These are phyloP conservation scores for Spicauda simplicius DNA, from an alignment of 2,888 invertebrate genomes.

Conservation along the genomic window DNA sequence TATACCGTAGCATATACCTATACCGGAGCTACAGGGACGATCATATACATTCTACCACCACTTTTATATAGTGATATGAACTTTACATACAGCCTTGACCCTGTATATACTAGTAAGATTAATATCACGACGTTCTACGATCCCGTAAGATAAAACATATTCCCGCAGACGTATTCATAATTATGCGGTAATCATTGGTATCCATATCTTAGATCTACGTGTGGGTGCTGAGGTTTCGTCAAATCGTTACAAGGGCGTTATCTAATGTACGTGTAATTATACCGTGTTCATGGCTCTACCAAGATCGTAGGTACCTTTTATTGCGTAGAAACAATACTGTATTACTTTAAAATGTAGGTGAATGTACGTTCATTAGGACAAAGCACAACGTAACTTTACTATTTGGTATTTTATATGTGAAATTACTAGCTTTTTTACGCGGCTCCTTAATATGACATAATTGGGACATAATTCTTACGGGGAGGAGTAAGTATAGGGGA, in stretches of 20 bases:
- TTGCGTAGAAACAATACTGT: constrained; percentile 1
- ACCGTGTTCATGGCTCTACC: constrained; percentile 9
- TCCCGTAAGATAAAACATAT: background rate
- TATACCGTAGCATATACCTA: no score
- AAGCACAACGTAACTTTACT: no score
- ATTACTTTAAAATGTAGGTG: background rate
- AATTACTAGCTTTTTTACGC: no score
- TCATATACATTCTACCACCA: no score
- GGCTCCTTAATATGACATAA: no score
- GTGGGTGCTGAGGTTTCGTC: constrained; percentile 43
- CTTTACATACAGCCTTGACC: no score
- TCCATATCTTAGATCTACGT: constrained; percentile 25
- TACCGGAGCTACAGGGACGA: no score
- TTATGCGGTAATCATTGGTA: constrained; percentile 18
- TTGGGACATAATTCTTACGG: no score
- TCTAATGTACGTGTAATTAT: constrained; percentile 53
- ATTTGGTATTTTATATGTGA: no score
- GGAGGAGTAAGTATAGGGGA: no score
- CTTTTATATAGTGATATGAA: no score
- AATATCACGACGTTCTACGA: background rate
- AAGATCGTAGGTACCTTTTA: background rate
- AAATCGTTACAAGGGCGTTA: constrained; percentile 66
- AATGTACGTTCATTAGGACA: background rate
- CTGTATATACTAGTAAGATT: no score
- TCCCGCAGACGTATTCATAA: constrained; percentile 7